Base-by-base conservation (phyloP, 1,140 invertebrate species). In the Bactericera cockerelli region DNA sequence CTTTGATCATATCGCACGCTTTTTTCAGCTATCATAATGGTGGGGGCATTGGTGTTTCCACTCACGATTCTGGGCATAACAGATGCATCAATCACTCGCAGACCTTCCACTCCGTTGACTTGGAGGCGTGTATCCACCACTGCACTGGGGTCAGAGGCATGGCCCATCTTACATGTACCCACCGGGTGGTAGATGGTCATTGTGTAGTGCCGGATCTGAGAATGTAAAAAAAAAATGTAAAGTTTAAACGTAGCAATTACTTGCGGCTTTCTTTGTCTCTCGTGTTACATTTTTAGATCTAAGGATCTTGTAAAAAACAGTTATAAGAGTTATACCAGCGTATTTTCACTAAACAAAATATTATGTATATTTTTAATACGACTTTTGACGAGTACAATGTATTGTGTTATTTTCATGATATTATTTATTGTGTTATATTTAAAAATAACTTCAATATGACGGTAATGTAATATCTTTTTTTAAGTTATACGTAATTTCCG, bases 101-200 rank as follows among this genome's bases (percentile, higher is more conserved):
- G 68, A 55, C 77, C 75, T 39, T 75, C 71, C 10, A 89, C 70
- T 1, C 84, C 86, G 62, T 83, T 76, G 0, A 88, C 84, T 59
- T 75, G 71, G 55, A 88, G 70, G 62, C 78, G 76, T 0, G 81
- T 75, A 71, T 86, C 80, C 0, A 89, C 85, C 0, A 89, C 85
- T 3, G 84, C 79, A 0, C 75, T 73, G 2, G 75, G 72, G 69
- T 89, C 86, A 1, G 65, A 72, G 14, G 65, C 60, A 0, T 80
- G 78, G 0, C 87, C 89, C 89, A 93, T 93, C 71, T 88, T 90
- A 67, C 84, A 86, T 0, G 88, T 91, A 0, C 88, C 87, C 1
- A 79, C 78, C 24, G 82, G 81, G 68, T 92, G 87, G 64, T 84
- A 87, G 53, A 89, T 81, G 1, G 81, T 86, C 1, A 72, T 70